These are phyloP conservation scores for Propithecus deckenii DNA, from an alignment of 2,797 vertebrate genomes.

Conservation along the genomic window DNA sequence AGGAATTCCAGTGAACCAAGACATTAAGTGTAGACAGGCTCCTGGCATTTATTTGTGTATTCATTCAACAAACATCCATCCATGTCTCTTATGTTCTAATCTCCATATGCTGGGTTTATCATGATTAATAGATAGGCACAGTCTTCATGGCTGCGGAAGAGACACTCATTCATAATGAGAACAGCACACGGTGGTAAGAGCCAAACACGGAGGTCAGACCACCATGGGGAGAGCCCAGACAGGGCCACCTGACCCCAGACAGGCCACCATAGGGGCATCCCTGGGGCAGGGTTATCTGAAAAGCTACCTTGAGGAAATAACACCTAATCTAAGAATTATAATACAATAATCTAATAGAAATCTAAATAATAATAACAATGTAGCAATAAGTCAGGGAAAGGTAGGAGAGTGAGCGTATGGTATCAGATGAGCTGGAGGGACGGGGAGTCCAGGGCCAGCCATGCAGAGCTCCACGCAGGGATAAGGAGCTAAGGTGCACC, in stretches of 20 bases:
- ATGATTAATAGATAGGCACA: not conserved
- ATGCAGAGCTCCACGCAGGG: no score
- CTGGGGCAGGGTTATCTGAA: not conserved
- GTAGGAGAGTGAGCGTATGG: not conserved
- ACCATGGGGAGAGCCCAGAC: not conserved
- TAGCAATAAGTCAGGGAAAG: not conserved
- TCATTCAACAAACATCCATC: not conserved
- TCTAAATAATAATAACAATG: not conserved
- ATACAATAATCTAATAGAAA: not conserved
- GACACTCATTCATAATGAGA: not conserved
- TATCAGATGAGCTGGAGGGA: rapidly evolving
- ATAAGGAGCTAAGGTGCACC: rapidly evolving
- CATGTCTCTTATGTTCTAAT: not conserved
- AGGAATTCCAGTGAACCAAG: not conserved
- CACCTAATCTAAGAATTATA: not conserved
- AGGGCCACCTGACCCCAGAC: not conserved
- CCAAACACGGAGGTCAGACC: not conserved
- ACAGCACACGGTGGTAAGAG: not conserved
- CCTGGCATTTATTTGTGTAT: not conserved
- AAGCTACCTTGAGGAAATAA: not conserved
- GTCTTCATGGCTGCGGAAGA: rapidly evolving
- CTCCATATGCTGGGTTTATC: not conserved
- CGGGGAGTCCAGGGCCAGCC: rapidly evolving
- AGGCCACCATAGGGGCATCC: not conserved
- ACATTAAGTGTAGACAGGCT: no score